Conservation (phyloP, 2,113 vertebrate genomes). For the Platichthys stellatus region DNA sequence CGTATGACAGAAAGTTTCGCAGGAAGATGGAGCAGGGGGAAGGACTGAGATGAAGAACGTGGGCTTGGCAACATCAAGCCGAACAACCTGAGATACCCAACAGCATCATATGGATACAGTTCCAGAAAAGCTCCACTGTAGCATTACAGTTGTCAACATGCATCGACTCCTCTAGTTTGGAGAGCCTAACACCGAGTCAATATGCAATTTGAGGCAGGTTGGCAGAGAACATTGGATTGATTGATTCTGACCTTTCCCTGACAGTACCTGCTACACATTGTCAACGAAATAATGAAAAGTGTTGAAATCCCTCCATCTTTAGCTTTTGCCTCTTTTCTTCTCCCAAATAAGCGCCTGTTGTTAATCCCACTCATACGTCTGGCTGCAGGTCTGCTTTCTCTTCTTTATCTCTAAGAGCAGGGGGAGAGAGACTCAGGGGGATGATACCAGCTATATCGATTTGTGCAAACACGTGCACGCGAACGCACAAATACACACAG, state of each 20-base stretch:
- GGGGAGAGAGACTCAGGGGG: constrained; percentile 40
- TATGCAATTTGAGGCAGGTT: constrained; percentile 77
- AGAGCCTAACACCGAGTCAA: constrained; percentile 65
- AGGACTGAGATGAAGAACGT: constrained; percentile 32
- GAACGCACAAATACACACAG: not conserved
- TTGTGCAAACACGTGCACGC: constrained; percentile 40
- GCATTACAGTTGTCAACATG: constrained; percentile 64
- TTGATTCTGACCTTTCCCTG: constrained; percentile 78
- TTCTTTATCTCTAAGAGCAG: constrained; percentile 65
- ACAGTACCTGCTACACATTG: constrained; percentile 70
- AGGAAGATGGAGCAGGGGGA: constrained; percentile 7
- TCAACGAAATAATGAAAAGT: constrained; percentile 74
- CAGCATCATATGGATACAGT: constrained; percentile 27
- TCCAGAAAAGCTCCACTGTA: constrained; percentile 35
- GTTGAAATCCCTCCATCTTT: constrained; percentile 73
- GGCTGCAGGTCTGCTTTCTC: constrained; percentile 60
- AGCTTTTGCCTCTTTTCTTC: constrained; percentile 63
- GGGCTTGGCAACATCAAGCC: constrained; percentile 42
- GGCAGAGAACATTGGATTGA: constrained; percentile 71
- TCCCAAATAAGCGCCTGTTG: constrained; percentile 67
- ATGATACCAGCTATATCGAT: constrained; percentile 66
- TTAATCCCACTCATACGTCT: constrained; percentile 75
- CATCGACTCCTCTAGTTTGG: constrained; percentile 59
- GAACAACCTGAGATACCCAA: constrained; percentile 35
- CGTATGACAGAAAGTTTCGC: constrained; percentile 41